phyloP scores from a whole-genome alignment of 2,888 invertebrate species.

The Heliconius aoede region DNA sequence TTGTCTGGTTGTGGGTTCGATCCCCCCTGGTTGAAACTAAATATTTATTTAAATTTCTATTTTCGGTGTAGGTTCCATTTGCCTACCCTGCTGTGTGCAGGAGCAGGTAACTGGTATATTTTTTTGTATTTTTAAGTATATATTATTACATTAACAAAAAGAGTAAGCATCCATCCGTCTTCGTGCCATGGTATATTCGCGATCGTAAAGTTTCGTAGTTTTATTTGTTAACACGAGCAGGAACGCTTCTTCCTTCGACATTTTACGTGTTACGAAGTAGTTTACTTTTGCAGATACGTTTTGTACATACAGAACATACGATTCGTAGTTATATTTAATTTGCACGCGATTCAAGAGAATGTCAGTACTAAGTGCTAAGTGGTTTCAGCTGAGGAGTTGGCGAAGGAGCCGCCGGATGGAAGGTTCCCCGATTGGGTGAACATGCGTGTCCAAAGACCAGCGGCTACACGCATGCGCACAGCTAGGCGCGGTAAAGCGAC shows the following conservation, averaged over 20 bases:
- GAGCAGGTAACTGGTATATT: too few species aligned
- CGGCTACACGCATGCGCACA: conserved; percentile 69
- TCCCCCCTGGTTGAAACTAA: too few species aligned
- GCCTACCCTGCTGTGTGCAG: too few species aligned
- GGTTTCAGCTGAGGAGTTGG: conserved; percentile 76
- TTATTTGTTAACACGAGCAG: conserved; percentile 39
- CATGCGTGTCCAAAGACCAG: conserved; percentile 71
- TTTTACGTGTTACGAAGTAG: conserved; percentile 68
- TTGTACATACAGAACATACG: conserved; percentile 38
- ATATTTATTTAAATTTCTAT: too few species aligned
- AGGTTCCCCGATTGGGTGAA: conserved; percentile 78
- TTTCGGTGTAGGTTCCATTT: too few species aligned
- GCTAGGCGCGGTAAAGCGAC: conserved; percentile 66
- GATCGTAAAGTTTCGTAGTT: conserved; percentile 37
- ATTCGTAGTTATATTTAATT: conserved; percentile 53
- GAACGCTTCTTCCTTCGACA: conserved; percentile 58
- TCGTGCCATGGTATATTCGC: conserved; percentile 21
- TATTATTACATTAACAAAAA: too few species aligned
- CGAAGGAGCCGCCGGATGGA: conserved; percentile 73
- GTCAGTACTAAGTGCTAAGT: conserved; percentile 22
- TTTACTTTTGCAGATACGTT: conserved; percentile 57
- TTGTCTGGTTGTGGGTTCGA: too few species aligned
- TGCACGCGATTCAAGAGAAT: conserved; percentile 54
- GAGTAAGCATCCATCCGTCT: conserved; percentile 22
- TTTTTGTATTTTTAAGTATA: too few species aligned